A percentile compares a stretch with the other conserved stretches of the same genome.
Conservation (phyloP, 2,888 invertebrate genomes). For the Phania funesta region DNA sequence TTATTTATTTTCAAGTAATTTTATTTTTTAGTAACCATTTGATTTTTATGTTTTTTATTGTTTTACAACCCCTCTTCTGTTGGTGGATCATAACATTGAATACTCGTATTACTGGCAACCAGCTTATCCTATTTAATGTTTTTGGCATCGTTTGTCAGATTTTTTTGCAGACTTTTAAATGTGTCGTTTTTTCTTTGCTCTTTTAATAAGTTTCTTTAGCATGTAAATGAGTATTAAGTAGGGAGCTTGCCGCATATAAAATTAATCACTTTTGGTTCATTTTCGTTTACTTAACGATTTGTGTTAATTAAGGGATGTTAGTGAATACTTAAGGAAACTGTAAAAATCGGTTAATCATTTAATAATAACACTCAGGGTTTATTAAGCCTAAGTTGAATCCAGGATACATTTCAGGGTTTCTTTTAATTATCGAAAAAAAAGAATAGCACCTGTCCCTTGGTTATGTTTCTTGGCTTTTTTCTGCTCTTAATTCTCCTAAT, state of each 20-base stretch:
- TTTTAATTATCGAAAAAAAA: too few species aligned
- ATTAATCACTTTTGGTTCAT: too few species aligned
- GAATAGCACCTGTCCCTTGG: conserved; percentile 36
- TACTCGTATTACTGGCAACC: conserved; percentile 7
- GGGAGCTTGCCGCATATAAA: too few species aligned
- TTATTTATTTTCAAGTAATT: neutral
- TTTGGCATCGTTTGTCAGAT: neutral
- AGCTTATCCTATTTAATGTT: conserved; percentile 27
- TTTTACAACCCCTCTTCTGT: neutral
- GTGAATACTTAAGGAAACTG: neutral
- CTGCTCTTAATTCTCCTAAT: neutral
- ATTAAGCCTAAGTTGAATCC: too few species aligned
- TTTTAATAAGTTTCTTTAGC: neutral
- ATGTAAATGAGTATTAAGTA: neutral
- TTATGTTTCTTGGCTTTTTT: too few species aligned
- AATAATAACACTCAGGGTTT: too few species aligned
- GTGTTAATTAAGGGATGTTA: neutral
- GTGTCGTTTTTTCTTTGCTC: neutral
- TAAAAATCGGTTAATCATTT: too few species aligned
- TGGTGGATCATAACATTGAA: neutral
- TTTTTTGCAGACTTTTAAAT: conserved; percentile 15
- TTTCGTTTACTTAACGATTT: neutral
- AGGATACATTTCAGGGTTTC: too few species aligned
- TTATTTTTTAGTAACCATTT: neutral
- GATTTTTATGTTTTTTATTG: neutral